These are phyloP conservation scores for Spermophilus dauricus DNA, from an alignment of 2,113 vertebrate genomes.

Conservation along the genomic window DNA sequence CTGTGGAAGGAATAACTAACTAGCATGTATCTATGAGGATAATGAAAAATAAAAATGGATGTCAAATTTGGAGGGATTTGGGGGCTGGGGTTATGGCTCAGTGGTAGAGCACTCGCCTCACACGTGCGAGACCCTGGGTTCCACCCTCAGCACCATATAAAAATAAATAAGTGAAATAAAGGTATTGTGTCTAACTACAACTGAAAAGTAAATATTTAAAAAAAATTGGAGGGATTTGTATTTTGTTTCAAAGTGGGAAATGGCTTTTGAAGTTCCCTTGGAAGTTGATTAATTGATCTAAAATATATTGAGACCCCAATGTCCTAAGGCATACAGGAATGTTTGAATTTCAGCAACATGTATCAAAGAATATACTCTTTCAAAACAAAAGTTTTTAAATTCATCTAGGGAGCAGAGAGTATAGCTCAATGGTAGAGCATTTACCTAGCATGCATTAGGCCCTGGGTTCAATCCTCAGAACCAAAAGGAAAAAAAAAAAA, in stretches of 20 bases:
- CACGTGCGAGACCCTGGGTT: too few species aligned
- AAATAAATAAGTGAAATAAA: too few species aligned
- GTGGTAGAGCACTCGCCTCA: too few species aligned
- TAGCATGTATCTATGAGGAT: neutral
- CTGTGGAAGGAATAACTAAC: conserved; percentile 8
- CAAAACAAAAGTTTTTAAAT: neutral
- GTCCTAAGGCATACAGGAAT: conserved; percentile 13
- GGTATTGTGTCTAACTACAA: too few species aligned
- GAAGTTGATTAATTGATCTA: neutral
- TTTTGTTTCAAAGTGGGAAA: conserved; percentile 11
- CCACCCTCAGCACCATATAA: too few species aligned
- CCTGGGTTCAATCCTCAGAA: neutral
- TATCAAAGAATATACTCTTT: neutral
- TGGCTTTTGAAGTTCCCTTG: conserved; percentile 30
- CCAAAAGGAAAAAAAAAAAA: neutral
- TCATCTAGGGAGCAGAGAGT: neutral
- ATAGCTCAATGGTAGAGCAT: neutral
- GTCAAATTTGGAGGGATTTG: neutral
- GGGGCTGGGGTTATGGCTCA: too few species aligned
- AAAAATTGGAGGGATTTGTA: neutral
- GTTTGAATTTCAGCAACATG: conserved; percentile 5
- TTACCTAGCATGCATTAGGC: neutral
- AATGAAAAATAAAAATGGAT: conserved; percentile 7
- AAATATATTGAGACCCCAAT: neutral
- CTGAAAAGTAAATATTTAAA: too few species aligned